Base-by-base conservation (phyloP, 2,113 vertebrate species). In the Centropus bengalensis region DNA sequence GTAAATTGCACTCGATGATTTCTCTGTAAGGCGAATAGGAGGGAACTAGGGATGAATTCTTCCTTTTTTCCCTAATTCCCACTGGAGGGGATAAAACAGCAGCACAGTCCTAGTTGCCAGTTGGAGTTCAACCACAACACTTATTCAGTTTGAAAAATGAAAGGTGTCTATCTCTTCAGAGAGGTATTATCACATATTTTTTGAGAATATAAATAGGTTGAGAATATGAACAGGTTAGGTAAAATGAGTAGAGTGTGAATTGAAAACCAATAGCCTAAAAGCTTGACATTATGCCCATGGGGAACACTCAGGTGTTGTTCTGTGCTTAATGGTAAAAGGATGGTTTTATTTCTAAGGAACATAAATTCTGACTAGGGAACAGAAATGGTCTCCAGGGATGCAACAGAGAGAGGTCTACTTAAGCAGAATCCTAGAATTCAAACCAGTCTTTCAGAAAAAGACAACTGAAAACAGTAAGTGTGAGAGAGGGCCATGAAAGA, bases 141-240 rank as follows among this genome's bases (percentile, higher is more conserved):
- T 49, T 49, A 19, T 47, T 71, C 49, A 69, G 7, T 69, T 59
- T 78, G 56, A 90, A 94, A 87, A 93, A 58, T 38, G 44, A 62
- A 68, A 91, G 52, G 26, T 18, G 7, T 73, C 40, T 76, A 10
- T 68, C 70, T 88, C 52, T 76, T 85, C 62, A 71, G 63, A 79
- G 33, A 36, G 45, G 15, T 54, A 60, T 85, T 62, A 88, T 75
- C 70, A 84, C 79, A 42, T 58, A 38, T 63, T 71, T 49, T 91
- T 71, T 91, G 33, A 19, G 36, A 66, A 54, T 77, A 88, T 44
- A 93, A 92, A 96, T 71, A 86, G 24, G 18, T 66, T 80, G 58
- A 73, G 55, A 77, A 36, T 85, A 94, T 82, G 82, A 95, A 91
- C 66, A 94, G n/a, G 58, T 68, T 89, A 83, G 51, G 28, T 84